Evolutionary conservation across 1,140 invertebrate genomes (phyloP).

Genomic region (Anthonomus grandis): DNA sequence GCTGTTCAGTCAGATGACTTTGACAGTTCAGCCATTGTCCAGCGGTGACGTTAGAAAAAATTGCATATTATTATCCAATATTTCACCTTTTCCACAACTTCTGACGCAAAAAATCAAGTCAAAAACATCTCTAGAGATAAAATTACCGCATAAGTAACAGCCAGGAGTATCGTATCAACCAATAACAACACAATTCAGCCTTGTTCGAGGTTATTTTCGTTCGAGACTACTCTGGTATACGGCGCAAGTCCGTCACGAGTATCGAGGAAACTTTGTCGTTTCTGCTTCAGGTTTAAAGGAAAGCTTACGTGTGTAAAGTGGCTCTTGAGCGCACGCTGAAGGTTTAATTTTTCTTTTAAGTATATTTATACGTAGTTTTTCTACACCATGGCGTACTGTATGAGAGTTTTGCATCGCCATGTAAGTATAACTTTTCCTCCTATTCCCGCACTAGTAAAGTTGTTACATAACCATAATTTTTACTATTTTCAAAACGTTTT

Average conservation of each 20-base stretch:
- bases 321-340: neutral
- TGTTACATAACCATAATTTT: no score
- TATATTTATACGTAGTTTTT: slow-evolving; percentile 17
- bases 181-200: neutral
- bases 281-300: neutral
- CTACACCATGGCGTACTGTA: slow-evolving; percentile 67
- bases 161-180: neutral
- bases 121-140: slow-evolving; percentile 8
- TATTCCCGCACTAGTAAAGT: neutral
- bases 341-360: neutral
- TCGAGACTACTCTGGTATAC: neutral
- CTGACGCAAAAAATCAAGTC: slow-evolving; percentile 11
- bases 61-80: no score
- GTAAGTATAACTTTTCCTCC: slow-evolving; percentile 49
- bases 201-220: slow-evolving; percentile 23
- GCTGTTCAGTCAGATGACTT: no score
- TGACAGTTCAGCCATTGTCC: no score
- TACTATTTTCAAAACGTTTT: no score
- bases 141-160: neutral
- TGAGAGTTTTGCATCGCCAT: slow-evolving; percentile 70
- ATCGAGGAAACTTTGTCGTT: neutral
- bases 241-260: slow-evolving; percentile 12
- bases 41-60: no score
- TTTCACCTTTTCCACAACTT: no score
- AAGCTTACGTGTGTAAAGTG: slow-evolving; percentile 16